Evolutionary conservation across 1,140 invertebrate species (phyloP), one percentile per base, ranked within the genome.

Genomic region (Lanistes nyassanus): DNA sequence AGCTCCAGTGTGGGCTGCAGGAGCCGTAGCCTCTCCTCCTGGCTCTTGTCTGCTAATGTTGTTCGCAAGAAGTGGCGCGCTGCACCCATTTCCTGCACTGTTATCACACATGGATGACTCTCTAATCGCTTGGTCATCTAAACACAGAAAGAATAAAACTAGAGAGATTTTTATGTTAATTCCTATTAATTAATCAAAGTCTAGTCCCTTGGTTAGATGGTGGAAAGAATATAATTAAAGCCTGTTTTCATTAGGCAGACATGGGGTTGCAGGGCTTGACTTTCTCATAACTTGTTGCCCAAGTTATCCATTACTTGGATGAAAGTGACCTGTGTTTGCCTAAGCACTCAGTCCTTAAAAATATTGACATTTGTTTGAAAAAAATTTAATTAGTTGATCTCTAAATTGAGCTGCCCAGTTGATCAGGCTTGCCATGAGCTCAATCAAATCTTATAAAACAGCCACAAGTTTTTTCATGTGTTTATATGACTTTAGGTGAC

Each of bases 11-110:
- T 94, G 0, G 97, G 97, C 85, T 97, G 95, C 39, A 99, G 90
- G 26, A 98, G 87, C 2, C 94, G 93, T 84, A 94, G 97, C 82
- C 95, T 92, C 83, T 95, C 94, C 80, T 97, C 95, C 81, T 97
- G 95, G 0, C 93, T 92, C 39, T 97, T 90, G 81, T 94, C 93
- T 84, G 95, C 93, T 68, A 95, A 93, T 83, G 97, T 95, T 6
- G 96, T 97, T 65, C 94, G 92, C 73, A 99, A 93, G 83, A 99
- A 98, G 88, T 99, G 97, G 76, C 97, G 90, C 0, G 97, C 97
- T 16, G 96, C 95, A 0, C 95, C 96, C 96, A 99, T 98, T 89
- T 99, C 97, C 83, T 96, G 94, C 0, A 98, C 95, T 2, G 96
- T 97, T 0, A 99, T 92, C 1, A 98, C 94, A 88, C 96, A 98